These are phyloP conservation scores for Drosophila formosana DNA, from an alignment of 2,888 invertebrate species.

Conservation along the genomic window DNA sequence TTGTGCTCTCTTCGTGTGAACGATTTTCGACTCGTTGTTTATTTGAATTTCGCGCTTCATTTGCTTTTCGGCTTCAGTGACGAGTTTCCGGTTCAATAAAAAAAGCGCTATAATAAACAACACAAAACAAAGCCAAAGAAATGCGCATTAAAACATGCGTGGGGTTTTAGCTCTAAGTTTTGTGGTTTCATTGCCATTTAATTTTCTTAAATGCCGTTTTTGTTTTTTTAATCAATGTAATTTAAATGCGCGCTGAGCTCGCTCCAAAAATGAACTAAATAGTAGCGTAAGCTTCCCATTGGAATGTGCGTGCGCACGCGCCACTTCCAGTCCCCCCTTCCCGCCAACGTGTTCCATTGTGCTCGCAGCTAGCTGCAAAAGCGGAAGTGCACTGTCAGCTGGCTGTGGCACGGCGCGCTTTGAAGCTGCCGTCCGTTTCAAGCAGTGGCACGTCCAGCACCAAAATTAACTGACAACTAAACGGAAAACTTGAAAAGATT, in stretches of 20 bases:
- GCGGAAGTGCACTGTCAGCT: conserved; percentile 75
- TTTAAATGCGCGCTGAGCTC: conserved; percentile 61
- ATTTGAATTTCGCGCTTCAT: conserved; percentile 61
- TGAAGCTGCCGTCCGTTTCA: conserved; percentile 43
- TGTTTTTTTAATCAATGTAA: conserved; percentile 36
- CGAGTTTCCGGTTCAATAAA: conserved; percentile 71
- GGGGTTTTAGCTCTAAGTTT: conserved; percentile 13
- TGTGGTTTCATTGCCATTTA: conserved; percentile 29
- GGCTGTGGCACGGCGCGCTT: conserved; percentile 30
- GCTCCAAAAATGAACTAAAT: conserved; percentile 31
- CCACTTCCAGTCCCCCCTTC: conserved; percentile 14
- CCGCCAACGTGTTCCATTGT: too few relatives aligned
- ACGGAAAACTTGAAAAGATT: conserved; percentile 72
- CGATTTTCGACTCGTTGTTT: conserved; percentile 30
- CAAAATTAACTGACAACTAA: conserved; percentile 56
- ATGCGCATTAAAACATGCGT: conserved; percentile 19
- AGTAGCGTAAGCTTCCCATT: conserved; percentile 3
- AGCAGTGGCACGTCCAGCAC: conserved; percentile 61
- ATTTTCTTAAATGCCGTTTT: conserved; percentile 53
- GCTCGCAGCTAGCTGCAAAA: conserved; percentile 4
- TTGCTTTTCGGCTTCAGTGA: conserved; percentile 54
- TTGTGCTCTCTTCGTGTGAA: conserved; percentile 30
- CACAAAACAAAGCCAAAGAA: conserved; percentile 10
- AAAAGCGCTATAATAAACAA: conserved; percentile 24
- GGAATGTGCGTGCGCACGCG: conserved; percentile 67